These are phyloP conservation scores for Stegana nigrithorax DNA, from an alignment of 2,888 invertebrate species.

Conservation along the genomic window DNA sequence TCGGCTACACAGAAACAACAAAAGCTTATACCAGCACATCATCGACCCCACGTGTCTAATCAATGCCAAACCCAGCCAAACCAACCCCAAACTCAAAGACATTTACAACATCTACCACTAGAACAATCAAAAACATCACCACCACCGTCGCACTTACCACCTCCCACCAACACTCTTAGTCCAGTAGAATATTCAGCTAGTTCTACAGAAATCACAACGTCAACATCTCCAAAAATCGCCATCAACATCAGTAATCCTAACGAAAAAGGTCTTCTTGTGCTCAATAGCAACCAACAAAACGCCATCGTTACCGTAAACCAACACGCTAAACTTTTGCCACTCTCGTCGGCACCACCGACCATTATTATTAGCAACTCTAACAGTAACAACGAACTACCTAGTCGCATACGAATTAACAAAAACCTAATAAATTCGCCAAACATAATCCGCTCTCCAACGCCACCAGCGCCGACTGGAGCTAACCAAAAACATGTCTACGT, in stretches of 20 bases:
- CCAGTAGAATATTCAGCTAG: conserved; percentile 71
- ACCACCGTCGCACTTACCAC: conserved; percentile 34
- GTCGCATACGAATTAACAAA: conserved; percentile 67
- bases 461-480: conserved; percentile 36
- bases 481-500: conserved; percentile 37
- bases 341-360: conserved; percentile 50
- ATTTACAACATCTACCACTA: conserved; percentile 27
- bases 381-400: conserved; percentile 52
- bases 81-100: conserved; percentile 14
- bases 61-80: conserved; percentile 35
- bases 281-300: conserved; percentile 44
- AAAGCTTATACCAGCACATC: conserved; percentile 33
- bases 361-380: conserved; percentile 32
- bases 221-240: conserved; percentile 71
- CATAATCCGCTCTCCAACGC: conserved; percentile 52
- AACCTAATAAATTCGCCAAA: conserved; percentile 62
- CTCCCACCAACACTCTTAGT: conserved; percentile 46
- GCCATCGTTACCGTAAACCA: conserved; percentile 66
- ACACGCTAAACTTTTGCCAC: conserved; percentile 62
- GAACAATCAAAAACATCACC: conserved; percentile 33
- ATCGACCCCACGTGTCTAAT: conserved; percentile 31
- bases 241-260: conserved; percentile 35
- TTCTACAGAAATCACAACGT: conserved; percentile 76
- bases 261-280: conserved; percentile 36
- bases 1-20: conserved; percentile 37